Conservation (phyloP, 2,888 invertebrate genomes). For the Eulithis prunata region DNA sequence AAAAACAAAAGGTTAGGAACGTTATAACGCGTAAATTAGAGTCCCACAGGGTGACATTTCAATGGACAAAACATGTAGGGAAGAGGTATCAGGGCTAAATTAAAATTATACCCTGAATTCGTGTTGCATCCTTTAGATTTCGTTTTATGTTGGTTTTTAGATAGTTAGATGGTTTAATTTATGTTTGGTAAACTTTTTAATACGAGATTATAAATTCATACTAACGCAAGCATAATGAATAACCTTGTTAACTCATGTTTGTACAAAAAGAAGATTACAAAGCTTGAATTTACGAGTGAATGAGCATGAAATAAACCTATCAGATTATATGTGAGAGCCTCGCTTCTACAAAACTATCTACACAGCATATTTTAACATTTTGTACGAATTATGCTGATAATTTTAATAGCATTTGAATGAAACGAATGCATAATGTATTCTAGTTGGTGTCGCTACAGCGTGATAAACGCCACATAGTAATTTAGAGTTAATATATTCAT, state of each 20-base stretch:
- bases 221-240: not conserved
- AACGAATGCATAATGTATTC: conserved; percentile 22
- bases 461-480: conserved; percentile 31
- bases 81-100: conserved; percentile 26
- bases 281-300: conserved; percentile 7
- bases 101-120: conserved; percentile 23
- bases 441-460: conserved; percentile 21
- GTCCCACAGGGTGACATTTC: conserved; percentile 30
- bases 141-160: conserved; percentile 16
- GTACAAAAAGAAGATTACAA: conserved; percentile 13
- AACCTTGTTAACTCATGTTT: not conserved
- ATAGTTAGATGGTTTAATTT: conserved; percentile 14
- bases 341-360: too few relatives aligned
- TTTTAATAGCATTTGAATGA: conserved; percentile 10
- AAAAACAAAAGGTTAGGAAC: conserved; percentile 27
- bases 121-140: conserved; percentile 20
- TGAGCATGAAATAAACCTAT: not conserved
- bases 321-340: not conserved
- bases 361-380: conserved; percentile 4
- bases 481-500: conserved; percentile 34
- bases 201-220: conserved; percentile 11
- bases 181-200: conserved; percentile 7
- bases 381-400: conserved; percentile 1
- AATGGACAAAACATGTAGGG: conserved; percentile 37
- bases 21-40: conserved; percentile 29